Base-by-base conservation (phyloP, 2,797 vertebrate genomes). In the Hapalemur alaotrensis region DNA sequence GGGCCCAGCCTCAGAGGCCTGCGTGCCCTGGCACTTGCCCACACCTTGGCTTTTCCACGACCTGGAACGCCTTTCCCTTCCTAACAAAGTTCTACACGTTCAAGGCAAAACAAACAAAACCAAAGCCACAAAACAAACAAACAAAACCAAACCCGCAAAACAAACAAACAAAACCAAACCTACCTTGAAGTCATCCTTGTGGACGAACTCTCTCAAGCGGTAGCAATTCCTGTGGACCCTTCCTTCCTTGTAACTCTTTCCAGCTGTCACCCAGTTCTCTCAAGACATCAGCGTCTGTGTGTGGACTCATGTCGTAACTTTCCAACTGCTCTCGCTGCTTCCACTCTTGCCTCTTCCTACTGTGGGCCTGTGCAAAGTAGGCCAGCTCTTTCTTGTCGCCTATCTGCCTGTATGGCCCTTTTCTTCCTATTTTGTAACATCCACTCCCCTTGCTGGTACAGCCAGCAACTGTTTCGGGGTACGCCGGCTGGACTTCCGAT, bases 1-100 rank as follows among this genome's bases (percentile, higher is more conserved):
- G 23, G 6, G 48, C 6, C 11, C n/a, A 7, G 8, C 59, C 69
- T 59, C 41, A 23, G 32, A 48, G 59, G 52, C 41, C 30, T 11
- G 2, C 41, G 13, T 10, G 11, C 6, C n/a, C 80, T 70, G 70
- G 32, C 7, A 8, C 9, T 46, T 12, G 14, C n/a, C 8, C 50
- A 0, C 0, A 2, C n/a, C 14, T 14, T 23, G 25, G 72, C 32
- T 52, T 59, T 25, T 52, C 10, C 20, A 59, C 20, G n/a, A 3
- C 22, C 38, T 7, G 7, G 20, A 48, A 15, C 28, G 15, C 6
- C 32, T 38, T 48, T 32, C 20, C 50, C 50, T 88, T 85, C 25
- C 41, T 25, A 48, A 48, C 1, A 48, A 54, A 52, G 35, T 46
- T 43, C 52, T 54, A 15, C 11, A 35, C 43, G 28, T 7, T 14